These are phyloP conservation scores for Megaleporinus macrocephalus DNA, from an alignment of 2,113 vertebrate species.

Conservation along the genomic window DNA sequence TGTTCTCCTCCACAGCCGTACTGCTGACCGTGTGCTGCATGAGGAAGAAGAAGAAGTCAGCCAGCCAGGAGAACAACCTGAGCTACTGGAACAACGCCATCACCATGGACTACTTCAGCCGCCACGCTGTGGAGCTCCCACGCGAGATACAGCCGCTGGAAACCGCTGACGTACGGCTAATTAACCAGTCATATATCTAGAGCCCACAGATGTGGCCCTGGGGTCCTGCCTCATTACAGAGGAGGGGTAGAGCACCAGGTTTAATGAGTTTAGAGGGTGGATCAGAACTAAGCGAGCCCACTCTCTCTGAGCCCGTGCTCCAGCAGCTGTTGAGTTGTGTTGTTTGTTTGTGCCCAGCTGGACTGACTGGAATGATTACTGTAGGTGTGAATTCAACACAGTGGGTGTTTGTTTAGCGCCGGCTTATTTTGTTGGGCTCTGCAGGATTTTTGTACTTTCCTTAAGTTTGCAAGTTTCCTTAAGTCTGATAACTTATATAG, in stretches of 20 bases:
- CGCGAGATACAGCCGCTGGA: slow-evolving; percentile 95
- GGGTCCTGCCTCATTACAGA: neutral
- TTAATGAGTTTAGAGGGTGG: neutral
- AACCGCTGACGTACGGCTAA: slow-evolving; percentile 86
- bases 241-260: neutral
- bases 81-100: slow-evolving; percentile 99
- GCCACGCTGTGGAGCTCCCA: slow-evolving; percentile 93
- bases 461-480: neutral
- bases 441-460: neutral
- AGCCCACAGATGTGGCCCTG: neutral
- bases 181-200: neutral
- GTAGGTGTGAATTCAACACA: too few relatives aligned
- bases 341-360: neutral
- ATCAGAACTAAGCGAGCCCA: neutral
- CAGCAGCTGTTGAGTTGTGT: neutral
- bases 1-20: slow-evolving; percentile 82
- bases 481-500: too few relatives aligned
- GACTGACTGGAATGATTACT: neutral
- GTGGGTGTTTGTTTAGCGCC: neutral
- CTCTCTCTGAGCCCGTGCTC: neutral
- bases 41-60: slow-evolving; percentile 92
- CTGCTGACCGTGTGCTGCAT: slow-evolving; percentile 96
- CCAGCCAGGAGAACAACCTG: slow-evolving; percentile 95
- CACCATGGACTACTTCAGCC: slow-evolving; percentile 99
- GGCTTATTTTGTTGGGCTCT: neutral